A percentile compares a stretch with the other conserved stretches of the same genome.
Conservation (phyloP, 2,113 vertebrate species). For the Mobula hypostoma region DNA sequence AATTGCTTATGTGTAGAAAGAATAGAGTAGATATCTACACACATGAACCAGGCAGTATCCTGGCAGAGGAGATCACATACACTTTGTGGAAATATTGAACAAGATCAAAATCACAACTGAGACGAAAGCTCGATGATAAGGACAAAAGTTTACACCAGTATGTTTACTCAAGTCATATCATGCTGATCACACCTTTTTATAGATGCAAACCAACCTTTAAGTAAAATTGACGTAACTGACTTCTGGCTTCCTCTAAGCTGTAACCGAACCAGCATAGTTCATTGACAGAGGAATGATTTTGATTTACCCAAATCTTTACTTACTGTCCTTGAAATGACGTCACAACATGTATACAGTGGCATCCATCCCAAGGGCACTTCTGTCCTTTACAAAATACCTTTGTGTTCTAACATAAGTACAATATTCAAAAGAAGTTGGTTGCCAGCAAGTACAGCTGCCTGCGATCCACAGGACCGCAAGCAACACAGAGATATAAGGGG, state of each 20-base stretch:
- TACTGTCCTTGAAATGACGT: not conserved
- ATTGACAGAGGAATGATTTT: not conserved
- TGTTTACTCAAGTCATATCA: not conserved
- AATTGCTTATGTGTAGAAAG: not conserved
- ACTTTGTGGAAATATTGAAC: not conserved
- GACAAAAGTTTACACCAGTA: not conserved
- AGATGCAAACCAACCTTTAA: not conserved
- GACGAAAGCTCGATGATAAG: not conserved
- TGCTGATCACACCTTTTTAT: not conserved
- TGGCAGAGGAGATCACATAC: not conserved
- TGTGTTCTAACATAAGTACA: not conserved
- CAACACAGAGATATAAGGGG: slow-evolving; percentile 4
- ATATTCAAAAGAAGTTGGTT: not conserved
- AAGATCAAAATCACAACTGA: not conserved
- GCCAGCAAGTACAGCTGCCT: not conserved
- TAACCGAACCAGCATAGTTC: not conserved
- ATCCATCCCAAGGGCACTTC: not conserved
- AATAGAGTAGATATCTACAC: not conserved
- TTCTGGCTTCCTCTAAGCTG: not conserved
- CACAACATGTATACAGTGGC: not conserved
- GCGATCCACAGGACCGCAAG: not conserved
- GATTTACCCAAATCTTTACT: slow-evolving; percentile 10
- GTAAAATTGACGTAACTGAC: not conserved
- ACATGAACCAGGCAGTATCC: not conserved
- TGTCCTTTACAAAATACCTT: not conserved